phyloP scores from a whole-genome alignment of 2,888 invertebrate species.

The Cantharis rustica region DNA sequence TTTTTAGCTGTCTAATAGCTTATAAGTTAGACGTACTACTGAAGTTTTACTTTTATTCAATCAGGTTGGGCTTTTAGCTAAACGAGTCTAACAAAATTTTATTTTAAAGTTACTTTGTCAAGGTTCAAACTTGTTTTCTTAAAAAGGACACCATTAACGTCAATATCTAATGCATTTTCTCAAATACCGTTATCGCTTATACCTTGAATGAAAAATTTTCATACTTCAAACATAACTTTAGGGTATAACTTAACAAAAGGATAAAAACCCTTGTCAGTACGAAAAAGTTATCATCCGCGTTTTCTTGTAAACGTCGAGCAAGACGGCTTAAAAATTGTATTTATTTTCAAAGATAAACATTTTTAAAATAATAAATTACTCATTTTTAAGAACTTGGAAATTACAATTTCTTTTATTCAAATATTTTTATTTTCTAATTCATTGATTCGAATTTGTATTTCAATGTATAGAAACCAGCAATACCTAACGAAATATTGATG shows the following conservation, averaged over 20 bases:
- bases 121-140: background rate
- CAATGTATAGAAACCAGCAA: background rate
- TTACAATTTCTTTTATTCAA: background rate
- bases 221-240: background rate
- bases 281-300: background rate
- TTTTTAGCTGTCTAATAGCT: background rate
- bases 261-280: background rate
- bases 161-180: background rate
- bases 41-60: conserved; percentile 20
- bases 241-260: conserved; percentile 3
- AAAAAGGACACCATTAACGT: background rate
- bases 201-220: background rate
- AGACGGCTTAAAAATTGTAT: background rate
- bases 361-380: background rate
- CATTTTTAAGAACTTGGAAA: background rate
- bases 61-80: conserved; percentile 8
- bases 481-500: background rate
- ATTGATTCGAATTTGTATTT: background rate
- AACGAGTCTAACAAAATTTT: background rate
- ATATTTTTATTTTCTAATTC: background rate
- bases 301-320: background rate
- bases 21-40: conserved; percentile 7
- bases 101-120: conserved; percentile 1
- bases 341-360: background rate
- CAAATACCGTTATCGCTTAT: background rate